Conservation (phyloP, 2,797 vertebrate species). For the Amazona finschi region DNA sequence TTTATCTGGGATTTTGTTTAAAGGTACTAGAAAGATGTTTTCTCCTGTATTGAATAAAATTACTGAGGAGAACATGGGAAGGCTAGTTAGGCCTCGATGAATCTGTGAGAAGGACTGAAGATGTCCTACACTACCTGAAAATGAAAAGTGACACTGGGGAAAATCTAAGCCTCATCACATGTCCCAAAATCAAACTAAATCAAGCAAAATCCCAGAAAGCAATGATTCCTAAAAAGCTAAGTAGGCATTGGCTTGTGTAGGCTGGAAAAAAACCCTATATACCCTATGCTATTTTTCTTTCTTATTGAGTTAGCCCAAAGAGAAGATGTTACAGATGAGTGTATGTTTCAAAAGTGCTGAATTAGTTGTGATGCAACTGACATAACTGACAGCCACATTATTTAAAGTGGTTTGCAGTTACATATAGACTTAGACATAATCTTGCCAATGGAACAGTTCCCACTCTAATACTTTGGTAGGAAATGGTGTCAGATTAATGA, state of each 20-base stretch:
- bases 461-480: not conserved
- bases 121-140: not conserved
- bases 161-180: not conserved
- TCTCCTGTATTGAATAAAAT: not conserved
- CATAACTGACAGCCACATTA: not conserved
- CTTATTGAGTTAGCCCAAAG: not conserved
- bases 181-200: not conserved
- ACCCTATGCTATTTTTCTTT: not conserved
- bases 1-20: not conserved
- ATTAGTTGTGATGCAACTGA: not conserved
- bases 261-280: not conserved
- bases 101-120: not conserved
- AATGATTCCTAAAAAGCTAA: not conserved
- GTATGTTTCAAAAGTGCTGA: not conserved
- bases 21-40: not conserved
- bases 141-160: not conserved
- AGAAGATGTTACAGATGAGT: not conserved
- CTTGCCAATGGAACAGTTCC: not conserved
- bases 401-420: not conserved
- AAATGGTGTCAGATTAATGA: slow-evolving; percentile 12
- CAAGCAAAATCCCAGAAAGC: not conserved
- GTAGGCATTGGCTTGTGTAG: not conserved
- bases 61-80: not conserved
- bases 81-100: not conserved
- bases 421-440: not conserved